phyloP scores from a whole-genome alignment of 2,113 vertebrate genomes.

The Nothoprocta perdicaria region DNA sequence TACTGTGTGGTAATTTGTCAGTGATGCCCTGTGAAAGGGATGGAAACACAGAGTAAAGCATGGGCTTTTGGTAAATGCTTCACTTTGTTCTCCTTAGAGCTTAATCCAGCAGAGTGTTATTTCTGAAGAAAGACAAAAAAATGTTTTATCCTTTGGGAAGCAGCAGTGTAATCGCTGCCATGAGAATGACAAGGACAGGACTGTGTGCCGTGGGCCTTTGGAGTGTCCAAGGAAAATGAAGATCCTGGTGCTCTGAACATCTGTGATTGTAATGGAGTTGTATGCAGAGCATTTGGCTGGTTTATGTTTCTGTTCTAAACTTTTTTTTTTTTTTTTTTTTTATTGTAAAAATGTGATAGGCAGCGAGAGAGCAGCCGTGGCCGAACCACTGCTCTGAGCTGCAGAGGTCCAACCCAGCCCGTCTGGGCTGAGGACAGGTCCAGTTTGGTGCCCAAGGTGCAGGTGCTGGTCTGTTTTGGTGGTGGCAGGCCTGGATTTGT shows the following conservation, averaged over 20 bases:
- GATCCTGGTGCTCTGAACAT: background rate
- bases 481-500: background rate
- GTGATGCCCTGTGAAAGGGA: background rate
- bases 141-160: background rate
- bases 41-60: background rate
- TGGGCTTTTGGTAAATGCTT: background rate
- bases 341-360: background rate
- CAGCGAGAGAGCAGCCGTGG: background rate
- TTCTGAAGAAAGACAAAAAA: background rate
- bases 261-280: background rate
- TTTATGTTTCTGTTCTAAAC: background rate
- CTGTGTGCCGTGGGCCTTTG: fast-evolving
- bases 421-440: fast-evolving
- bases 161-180: background rate
- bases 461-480: background rate
- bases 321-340: background rate
- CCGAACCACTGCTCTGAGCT: background rate
- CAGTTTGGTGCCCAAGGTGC: fast-evolving
- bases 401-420: background rate
- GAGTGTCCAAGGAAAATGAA: background rate
- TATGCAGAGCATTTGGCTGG: background rate
- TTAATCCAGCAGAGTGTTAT: background rate
- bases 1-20: background rate
- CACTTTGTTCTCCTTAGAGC: background rate
- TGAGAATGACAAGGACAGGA: background rate